Evolutionary conservation across 2,888 invertebrate genomes (phyloP), one percentile per base, ranked within the genome.

Genomic region (Drosophila lacicola): DNA sequence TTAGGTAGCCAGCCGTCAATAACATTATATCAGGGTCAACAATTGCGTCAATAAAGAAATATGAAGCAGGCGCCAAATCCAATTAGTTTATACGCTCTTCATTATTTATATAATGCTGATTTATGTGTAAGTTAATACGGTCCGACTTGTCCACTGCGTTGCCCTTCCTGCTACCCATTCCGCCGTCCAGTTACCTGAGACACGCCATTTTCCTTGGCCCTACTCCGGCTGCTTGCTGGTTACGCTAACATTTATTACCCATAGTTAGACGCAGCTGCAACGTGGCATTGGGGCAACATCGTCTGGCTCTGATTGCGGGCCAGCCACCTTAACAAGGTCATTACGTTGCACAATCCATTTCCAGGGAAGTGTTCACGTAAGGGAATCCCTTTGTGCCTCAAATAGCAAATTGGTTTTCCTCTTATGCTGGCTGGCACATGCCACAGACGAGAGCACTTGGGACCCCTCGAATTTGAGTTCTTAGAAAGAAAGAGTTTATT

Each of bases 11-110:
- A 37, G 33, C 9, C 68, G 68, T 71, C 69, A 70, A 69, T 58
- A 70, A 71, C 61, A 50, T 44, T 49, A 51, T 49, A 50, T 62
- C 55, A 67, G 61, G 64, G 57, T 45, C 58, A 50, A 21, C 42
- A 50, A 45, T 41, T 55, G 36, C 62, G 61, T 62, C 61, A 77
- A 47, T 51, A 68, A 51, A 57, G 56, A 63, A 70, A 75, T 53
- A 66, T 73, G 69, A 82, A 53, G 51, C 69, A 62, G 76, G 67
- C 73, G 70, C 42, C 46, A 82, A 73, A 71, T 64, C 76, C 76
- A 82, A 88, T 88, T 82, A 79, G 57, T 54, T 68, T 60, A 42
- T 21, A 41, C 66, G 14, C 37, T 50, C 50, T 54, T 42, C 39
- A 55, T 73, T 58, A 78, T 33, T 41, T 64, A 75, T 57, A 46